Base-by-base conservation (phyloP, 2,888 invertebrate species). In the Leptothorax acervorum region DNA sequence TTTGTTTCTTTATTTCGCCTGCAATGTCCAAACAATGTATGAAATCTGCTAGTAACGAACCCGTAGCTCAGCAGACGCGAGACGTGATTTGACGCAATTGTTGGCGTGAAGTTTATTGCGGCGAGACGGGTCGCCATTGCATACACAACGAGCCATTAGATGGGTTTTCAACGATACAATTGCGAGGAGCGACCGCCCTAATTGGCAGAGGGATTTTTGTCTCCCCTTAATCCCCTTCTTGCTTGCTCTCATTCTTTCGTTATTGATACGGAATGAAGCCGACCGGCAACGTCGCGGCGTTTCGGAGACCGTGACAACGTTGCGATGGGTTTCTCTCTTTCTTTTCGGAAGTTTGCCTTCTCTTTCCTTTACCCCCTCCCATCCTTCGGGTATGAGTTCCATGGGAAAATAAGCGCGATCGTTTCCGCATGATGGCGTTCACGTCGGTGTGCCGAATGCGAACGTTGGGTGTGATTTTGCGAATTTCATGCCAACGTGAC, bases 221-320 rank as follows among this genome's bases (percentile, higher is more conserved):
- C 45, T 55, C 45, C 0, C 45, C 39, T 23, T 15, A 31, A 31
- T 23, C 55, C 12, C 9, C 48, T 15, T 39, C 23, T 18, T 4
- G 28, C 28, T 3, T 28, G 57, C 42, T 60, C 66, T 18, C 66
- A 55, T 79, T 57, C 62, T 78, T 53, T 74, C 63, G 62, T 86
- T 89, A 87, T 83, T 70, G 76, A 83, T 76, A 71, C 55, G 82
- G 79, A 53, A 82, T 51, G 48, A 60, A 78, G 23, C 48, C 66
- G 71, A 85, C 71, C 83, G 39, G 73, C 81, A 87, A 87, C 86
- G 71, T 83, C 83, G 87, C 84, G 84, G 68, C 81, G 70, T 87
- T 84, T 87, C 86, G 84, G 78, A 86, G 66, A 55, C 81, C 78
- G 81, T 68, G 84, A 86, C 88, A 88, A 88, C 84, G 81, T 84